These are phyloP conservation scores for Drosophila nannoptera DNA, from an alignment of 1,140 invertebrate genomes.

Conservation along the genomic window DNA sequence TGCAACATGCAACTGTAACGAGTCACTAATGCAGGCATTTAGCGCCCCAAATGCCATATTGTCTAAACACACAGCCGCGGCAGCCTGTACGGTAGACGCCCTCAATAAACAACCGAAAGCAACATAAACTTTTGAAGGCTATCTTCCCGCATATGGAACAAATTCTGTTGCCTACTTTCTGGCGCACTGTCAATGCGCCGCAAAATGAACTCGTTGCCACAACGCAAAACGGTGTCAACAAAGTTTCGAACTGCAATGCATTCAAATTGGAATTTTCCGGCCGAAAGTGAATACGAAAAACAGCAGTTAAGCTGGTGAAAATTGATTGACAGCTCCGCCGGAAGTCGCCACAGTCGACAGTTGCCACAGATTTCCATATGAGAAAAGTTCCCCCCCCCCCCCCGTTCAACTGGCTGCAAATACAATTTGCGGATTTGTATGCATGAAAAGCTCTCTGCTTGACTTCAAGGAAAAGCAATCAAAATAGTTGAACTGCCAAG, in stretches of 20 bases:
- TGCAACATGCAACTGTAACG: slow-evolving; percentile 72
- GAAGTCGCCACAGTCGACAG: background rate
- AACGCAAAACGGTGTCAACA: slow-evolving; percentile 46
- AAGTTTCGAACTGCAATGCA: slow-evolving; percentile 40
- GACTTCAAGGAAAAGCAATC: too few species aligned
- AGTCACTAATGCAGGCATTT: slow-evolving; percentile 73
- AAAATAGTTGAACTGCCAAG: too few species aligned
- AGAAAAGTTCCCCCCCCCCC: too few species aligned
- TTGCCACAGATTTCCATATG: background rate
- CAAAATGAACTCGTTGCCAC: slow-evolving; percentile 48
- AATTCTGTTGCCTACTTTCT: slow-evolving; percentile 27
- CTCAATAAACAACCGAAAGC: background rate
- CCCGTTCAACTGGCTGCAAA: too few species aligned
- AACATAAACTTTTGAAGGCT: slow-evolving; percentile 15
- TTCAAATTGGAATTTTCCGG: slow-evolving; percentile 36
- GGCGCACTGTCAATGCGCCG: slow-evolving; percentile 38
- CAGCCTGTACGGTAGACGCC: slow-evolving; percentile 22
- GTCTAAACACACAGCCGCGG: slow-evolving; percentile 3
- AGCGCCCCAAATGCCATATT: slow-evolving; percentile 47
- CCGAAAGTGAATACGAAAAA: slow-evolving; percentile 37
- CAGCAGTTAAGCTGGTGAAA: slow-evolving; percentile 21
- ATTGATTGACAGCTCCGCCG: slow-evolving; percentile 53
- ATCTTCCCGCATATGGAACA: slow-evolving; percentile 4
- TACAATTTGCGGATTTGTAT: too few species aligned
- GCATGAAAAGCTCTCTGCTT: too few species aligned